These are phyloP conservation scores for Neotragus moschatus DNA, from an alignment of 2,113 vertebrate genomes.

Conservation along the genomic window DNA sequence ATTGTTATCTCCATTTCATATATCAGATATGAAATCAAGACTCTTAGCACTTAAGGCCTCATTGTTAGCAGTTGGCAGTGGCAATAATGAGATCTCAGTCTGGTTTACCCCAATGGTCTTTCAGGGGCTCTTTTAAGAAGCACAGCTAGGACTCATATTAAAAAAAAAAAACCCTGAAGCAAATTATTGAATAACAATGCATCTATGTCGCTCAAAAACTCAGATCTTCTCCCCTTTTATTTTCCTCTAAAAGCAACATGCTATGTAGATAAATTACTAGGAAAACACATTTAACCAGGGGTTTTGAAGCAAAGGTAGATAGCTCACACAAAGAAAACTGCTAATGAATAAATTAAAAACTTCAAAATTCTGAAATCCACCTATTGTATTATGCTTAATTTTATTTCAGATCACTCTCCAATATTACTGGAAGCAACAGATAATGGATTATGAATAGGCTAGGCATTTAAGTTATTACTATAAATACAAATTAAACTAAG, in stretches of 20 bases:
- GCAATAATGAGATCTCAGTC: neutral
- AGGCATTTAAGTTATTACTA: neutral
- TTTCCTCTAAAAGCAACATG: neutral
- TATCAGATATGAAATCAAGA: neutral
- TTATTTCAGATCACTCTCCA: neutral
- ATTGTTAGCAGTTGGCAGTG: neutral
- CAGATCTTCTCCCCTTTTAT: neutral
- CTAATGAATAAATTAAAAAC: neutral
- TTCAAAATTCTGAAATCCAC: neutral
- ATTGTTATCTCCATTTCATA: neutral
- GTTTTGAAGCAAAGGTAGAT: neutral
- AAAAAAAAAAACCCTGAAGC: neutral
- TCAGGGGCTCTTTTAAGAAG: neutral
- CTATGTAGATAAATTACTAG: neutral
- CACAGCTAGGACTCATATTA: neutral
- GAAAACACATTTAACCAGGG: neutral
- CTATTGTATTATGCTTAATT: neutral
- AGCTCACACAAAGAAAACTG: conserved; percentile 4
- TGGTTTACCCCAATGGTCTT: neutral
- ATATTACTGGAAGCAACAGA: neutral
- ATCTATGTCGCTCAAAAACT: neutral
- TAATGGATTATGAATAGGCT: neutral
- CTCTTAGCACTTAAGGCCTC: neutral
- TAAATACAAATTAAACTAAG: conserved; percentile 36
- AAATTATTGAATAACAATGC: neutral